These are phyloP conservation scores for Chinchilla lanigera DNA, from an alignment of 2,113 vertebrate genomes.

Conservation along the genomic window DNA sequence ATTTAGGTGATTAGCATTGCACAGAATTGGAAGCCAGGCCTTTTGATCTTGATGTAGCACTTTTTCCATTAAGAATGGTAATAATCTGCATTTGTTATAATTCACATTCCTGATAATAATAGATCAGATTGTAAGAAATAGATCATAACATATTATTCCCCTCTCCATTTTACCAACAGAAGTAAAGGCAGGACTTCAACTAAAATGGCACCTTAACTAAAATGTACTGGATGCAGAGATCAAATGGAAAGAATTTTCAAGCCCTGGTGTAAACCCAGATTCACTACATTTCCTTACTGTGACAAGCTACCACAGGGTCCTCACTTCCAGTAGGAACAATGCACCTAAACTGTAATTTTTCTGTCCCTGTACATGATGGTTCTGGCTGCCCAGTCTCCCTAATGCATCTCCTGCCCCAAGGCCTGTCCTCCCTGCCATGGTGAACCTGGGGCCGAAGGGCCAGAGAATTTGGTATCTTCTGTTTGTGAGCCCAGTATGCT, in stretches of 20 bases:
- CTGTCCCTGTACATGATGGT: background rate
- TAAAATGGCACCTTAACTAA: background rate
- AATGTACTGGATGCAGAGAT: background rate
- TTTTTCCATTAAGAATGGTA: background rate
- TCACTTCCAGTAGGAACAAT: no score
- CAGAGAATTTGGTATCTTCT: background rate
- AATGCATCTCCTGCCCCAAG: background rate
- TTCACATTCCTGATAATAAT: background rate
- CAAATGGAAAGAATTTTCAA: background rate
- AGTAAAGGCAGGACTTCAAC: background rate
- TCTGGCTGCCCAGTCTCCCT: background rate
- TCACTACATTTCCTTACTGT: background rate
- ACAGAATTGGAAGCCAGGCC: background rate
- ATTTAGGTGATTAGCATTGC: background rate
- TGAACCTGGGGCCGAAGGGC: background rate
- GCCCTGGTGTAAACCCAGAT: background rate
- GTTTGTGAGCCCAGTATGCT: background rate
- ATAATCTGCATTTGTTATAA: background rate
- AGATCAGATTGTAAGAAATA: background rate
- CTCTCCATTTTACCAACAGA: background rate
- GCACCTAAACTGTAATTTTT: background rate
- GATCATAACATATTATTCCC: background rate
- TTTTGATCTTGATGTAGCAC: background rate
- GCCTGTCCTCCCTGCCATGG: background rate
- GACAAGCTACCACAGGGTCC: background rate